Evolutionary conservation across 1,140 invertebrate genomes (phyloP), one percentile per base, ranked within the genome.

Genomic region (Leptinotarsa lineolata): DNA sequence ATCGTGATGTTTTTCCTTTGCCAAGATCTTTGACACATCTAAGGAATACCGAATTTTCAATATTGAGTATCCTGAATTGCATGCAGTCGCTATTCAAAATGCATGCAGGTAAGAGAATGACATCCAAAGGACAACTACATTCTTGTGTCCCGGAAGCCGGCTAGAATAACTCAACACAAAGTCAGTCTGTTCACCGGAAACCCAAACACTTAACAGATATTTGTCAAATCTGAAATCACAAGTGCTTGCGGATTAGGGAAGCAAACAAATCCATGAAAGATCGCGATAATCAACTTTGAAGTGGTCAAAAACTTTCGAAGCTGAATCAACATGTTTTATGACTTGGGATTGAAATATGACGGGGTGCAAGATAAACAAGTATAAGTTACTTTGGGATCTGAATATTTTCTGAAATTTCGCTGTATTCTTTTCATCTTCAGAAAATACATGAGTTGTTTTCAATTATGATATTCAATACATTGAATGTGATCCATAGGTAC

Each of bases 201-300:
- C 48, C 48, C 48, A 0, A 54, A 15, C 48, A 54, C 48, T 54
- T 54, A 18, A 16, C 48, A 54, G 48, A 54, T 54, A 54, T 54
- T 54, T 54, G 48, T 54, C 48, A 54, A 54, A 54, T 54, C 48
- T 18, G 15, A 54, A 54, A 54, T 54, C 48, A 54, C 48, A 54
- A 54, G 48, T 54, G n/a, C 48, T 54, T 54, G 48, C n/a, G 48
- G 48, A 54, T 54, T 54, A 54, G 48, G n/a, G n/a, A 54, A 18
- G 48, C 48, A 54, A 54, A 54, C 48, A 54, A 39, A 54, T 54
- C 16, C 48, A 54, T 15, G 6, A 54, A 16, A 54, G 16, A 54
- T 54, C n/a, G 48, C 48, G 12, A 8, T 54, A 54, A 54, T n/a
- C 48, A 54, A 54, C 48, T 54, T 54, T 54, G 48, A 54, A 54